Conservation (phyloP, 2,888 invertebrate genomes). For the Panopea generosa region DNA sequence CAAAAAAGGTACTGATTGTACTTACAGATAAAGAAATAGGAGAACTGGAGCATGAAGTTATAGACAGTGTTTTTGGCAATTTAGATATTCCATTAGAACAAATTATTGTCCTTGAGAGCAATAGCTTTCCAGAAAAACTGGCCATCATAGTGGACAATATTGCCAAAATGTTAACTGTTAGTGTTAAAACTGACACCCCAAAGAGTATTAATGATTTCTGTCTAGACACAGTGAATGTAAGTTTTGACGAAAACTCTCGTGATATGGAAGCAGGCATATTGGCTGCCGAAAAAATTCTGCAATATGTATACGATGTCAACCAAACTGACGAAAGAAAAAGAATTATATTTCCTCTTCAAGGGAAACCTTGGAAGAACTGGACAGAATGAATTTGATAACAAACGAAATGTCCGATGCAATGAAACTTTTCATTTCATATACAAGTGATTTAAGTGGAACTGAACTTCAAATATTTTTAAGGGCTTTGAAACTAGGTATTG, state of each 20-base stretch:
- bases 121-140: no score
- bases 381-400: not conserved
- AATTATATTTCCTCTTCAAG: not conserved
- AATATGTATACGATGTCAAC: no score
- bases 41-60: not conserved
- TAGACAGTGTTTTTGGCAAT: no score
- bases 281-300: not conserved
- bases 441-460: not conserved
- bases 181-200: no score
- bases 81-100: no score
- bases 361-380: not conserved
- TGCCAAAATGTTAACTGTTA: no score
- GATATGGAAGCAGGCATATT: no score
- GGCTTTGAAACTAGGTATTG: constrained; percentile 13
- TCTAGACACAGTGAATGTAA: not conserved
- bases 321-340: no score
- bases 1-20: not conserved
- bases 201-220: no score
- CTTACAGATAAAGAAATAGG: not conserved
- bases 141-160: no score
- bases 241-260: not conserved
- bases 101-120: no score
- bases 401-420: not conserved
- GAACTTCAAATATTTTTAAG: constrained; percentile 12
- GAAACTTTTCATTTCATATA: not conserved